phyloP scores from a whole-genome alignment of 2,888 invertebrate genomes.

The Sinodicranocentrus sp. region DNA sequence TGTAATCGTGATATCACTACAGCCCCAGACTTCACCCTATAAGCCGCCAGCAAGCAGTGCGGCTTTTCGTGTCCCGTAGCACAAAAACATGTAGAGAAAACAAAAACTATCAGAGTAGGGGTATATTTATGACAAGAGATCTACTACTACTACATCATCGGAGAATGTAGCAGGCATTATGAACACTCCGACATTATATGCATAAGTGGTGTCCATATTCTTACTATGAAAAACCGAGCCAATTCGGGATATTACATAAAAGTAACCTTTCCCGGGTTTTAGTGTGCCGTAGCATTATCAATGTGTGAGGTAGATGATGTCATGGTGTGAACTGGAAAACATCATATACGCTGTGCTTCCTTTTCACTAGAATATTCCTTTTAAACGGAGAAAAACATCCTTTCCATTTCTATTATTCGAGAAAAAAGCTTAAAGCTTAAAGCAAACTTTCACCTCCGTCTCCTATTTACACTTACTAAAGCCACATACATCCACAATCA shows the following conservation, averaged over 20 bases:
- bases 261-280: conserved; percentile 34
- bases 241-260: conserved; percentile 35
- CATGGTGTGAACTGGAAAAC: conserved; percentile 12
- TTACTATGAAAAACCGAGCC: conserved; percentile 15
- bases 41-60: conserved; percentile 3
- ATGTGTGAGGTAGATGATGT: too few species aligned
- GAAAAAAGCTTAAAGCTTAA: conserved; percentile 26
- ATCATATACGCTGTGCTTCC: not conserved
- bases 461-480: not conserved
- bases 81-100: conserved; percentile 4
- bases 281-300: conserved; percentile 24
- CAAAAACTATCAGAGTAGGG: conserved; percentile 17
- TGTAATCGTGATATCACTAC: conserved; percentile 65
- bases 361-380: conserved; percentile 33
- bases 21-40: conserved; percentile 35
- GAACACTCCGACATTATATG: not conserved
- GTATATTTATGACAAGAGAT: conserved; percentile 9
- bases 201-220: not conserved
- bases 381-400: conserved; percentile 45
- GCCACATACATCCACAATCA: too few species aligned
- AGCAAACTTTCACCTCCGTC: conserved; percentile 47
- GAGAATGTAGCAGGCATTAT: not conserved
- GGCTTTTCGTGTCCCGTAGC: not conserved
- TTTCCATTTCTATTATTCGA: conserved; percentile 40
- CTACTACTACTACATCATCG: conserved; percentile 19